Evolutionary conservation across 2,797 vertebrate species (phyloP).

Genomic region (Intellagama lesueurii): DNA sequence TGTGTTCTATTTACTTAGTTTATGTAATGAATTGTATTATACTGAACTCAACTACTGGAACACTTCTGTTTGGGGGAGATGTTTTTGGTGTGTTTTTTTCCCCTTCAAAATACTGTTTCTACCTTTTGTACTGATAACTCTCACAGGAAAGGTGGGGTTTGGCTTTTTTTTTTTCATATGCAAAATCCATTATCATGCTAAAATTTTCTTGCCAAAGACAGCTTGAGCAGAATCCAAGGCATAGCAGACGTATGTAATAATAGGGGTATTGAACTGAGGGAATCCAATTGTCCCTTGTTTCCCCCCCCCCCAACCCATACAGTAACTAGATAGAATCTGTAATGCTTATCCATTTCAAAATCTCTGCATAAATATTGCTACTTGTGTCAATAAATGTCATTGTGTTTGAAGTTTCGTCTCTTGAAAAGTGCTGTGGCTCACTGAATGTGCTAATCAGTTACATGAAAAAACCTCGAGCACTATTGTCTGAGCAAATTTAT

Average conservation of each 20-base stretch:
- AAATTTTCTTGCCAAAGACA: background rate
- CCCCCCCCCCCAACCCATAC: conserved; percentile 38
- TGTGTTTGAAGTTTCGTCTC: background rate
- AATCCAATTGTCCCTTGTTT: conserved; percentile 35
- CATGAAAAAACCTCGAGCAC: background rate
- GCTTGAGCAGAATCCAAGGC: background rate
- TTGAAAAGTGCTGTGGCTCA: background rate
- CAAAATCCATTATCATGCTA: background rate
- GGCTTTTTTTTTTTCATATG: background rate
- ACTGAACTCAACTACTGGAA: background rate
- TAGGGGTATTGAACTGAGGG: background rate
- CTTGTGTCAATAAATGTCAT: conserved; percentile 45
- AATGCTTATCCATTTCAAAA: conserved; percentile 32
- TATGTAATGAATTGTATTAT: background rate
- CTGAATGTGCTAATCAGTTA: conserved; percentile 9
- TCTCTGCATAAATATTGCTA: conserved; percentile 29
- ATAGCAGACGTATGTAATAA: background rate
- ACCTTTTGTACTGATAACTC: background rate
- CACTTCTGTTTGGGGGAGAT: background rate
- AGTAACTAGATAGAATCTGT: conserved; percentile 37
- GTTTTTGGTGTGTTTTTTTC: background rate
- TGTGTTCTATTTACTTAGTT: background rate
- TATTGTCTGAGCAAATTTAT: background rate
- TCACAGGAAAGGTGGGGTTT: background rate
- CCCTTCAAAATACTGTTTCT: background rate